phyloP scores from a whole-genome alignment of 1,140 invertebrate genomes.

The Manduca sexta region DNA sequence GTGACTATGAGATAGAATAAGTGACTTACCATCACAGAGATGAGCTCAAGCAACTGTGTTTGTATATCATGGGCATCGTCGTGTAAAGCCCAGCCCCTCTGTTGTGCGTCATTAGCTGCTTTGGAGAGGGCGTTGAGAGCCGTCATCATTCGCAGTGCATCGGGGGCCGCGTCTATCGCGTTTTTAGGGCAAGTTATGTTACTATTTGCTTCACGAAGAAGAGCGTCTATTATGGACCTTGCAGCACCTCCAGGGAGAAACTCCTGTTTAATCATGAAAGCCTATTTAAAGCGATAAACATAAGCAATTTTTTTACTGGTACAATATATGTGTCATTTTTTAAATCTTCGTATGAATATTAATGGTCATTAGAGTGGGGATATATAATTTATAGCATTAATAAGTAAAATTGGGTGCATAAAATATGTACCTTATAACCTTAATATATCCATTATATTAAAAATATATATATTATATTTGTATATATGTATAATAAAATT shows the following conservation, averaged over 20 bases:
- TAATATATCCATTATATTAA: too few species aligned
- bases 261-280: conserved; percentile 27
- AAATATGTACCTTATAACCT: too few species aligned
- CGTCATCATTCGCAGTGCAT: conserved; percentile 84
- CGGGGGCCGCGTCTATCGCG: conserved; percentile 80
- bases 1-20: too few species aligned
- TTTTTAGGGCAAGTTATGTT: conserved; percentile 74
- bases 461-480: too few species aligned
- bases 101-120: conserved; percentile 94
- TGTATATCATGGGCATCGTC: conserved; percentile 92
- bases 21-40: conserved; percentile 84
- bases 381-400: too few species aligned
- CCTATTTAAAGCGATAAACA: too few species aligned
- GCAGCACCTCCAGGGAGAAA: conserved; percentile 63
- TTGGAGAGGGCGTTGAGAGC: conserved; percentile 87
- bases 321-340: too few species aligned
- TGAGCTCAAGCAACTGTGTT: conserved; percentile 86
- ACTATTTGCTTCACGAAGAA: conserved; percentile 60
- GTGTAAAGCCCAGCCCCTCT: conserved; percentile 93
- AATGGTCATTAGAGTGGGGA: too few species aligned
- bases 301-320: too few species aligned
- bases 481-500: too few species aligned
- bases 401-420: too few species aligned
- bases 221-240: conserved; percentile 62
- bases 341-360: too few species aligned